These are phyloP conservation scores for Zaprionus ghesquierei DNA, from an alignment of 1,140 invertebrate species.

Conservation along the genomic window DNA sequence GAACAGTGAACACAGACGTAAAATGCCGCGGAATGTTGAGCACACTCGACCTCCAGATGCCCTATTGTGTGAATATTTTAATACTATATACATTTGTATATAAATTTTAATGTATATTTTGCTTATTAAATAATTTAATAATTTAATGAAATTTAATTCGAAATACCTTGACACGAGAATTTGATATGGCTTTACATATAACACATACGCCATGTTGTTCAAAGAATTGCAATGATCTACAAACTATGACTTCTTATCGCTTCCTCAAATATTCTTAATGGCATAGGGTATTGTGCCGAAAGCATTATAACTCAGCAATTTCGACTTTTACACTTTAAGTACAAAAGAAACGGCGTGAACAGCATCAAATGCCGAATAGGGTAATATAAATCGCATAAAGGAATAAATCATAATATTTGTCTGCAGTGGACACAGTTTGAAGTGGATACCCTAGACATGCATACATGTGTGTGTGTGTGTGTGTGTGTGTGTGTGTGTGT, in stretches of 20 bases:
- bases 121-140: too few relatives aligned
- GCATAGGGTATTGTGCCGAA: background rate
- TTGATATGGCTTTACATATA: background rate
- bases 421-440: background rate
- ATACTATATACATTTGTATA: too few relatives aligned
- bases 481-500: background rate
- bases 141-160: too few relatives aligned
- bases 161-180: too few relatives aligned
- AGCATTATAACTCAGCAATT: background rate
- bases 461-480: background rate
- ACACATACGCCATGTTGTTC: background rate
- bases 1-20: background rate
- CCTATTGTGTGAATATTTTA: background rate
- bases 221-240: too few relatives aligned
- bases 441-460: background rate
- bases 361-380: background rate
- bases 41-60: background rate
- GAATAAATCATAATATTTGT: constrained; percentile 2
- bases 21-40: background rate
- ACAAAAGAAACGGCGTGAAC: background rate
- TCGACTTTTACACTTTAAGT: background rate
- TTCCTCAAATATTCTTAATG: background rate
- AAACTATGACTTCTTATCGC: background rate
- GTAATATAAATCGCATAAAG: background rate
- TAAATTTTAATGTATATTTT: too few relatives aligned